A percentile compares a stretch with the other conserved stretches of the same genome.
Evolutionary conservation across 2,113 vertebrate species (phyloP).

Genomic region (Corythornis vintsioides): DNA sequence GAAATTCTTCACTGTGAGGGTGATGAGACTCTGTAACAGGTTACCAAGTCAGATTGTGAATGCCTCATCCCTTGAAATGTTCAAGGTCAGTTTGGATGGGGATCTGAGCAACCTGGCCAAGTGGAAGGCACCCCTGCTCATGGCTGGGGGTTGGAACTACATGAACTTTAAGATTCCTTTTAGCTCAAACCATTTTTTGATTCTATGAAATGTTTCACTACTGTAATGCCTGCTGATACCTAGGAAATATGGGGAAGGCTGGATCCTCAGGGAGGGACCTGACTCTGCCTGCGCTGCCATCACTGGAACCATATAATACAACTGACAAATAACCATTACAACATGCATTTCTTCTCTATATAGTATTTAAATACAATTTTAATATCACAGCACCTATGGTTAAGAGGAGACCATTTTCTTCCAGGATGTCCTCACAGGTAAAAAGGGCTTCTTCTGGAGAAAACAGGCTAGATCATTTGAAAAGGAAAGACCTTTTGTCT

Average conservation of each 20-base stretch:
- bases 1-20: background rate
- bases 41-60: background rate
- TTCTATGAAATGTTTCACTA: background rate
- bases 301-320: background rate
- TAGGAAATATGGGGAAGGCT: background rate
- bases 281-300: background rate
- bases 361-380: background rate
- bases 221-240: accelerated
- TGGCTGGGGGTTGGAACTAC: background rate
- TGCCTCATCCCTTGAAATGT: background rate
- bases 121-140: background rate
- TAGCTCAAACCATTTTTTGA: background rate
- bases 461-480: background rate
- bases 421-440: background rate
- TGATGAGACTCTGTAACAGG: background rate
- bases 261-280: background rate
- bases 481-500: background rate
- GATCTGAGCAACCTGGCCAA: background rate
- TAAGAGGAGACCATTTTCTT: background rate
- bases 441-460: background rate
- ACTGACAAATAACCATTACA: background rate
- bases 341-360: background rate
- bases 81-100: background rate
- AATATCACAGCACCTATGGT: background rate
- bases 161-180: background rate